Conservation (phyloP, 1,140 invertebrate species). For the Philotrypesis tridentata region DNA sequence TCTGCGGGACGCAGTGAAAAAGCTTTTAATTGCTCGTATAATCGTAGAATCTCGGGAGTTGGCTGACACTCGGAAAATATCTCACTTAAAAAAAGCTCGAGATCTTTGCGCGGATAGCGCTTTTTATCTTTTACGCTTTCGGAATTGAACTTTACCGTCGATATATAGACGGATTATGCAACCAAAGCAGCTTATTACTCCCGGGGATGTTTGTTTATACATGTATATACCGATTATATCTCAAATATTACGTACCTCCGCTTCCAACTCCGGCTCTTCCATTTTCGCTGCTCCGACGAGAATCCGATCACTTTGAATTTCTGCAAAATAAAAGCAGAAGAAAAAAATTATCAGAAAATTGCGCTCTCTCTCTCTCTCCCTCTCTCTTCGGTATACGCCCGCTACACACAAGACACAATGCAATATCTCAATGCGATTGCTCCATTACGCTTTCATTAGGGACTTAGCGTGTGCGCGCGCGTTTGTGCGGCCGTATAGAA, state of each 20-base stretch:
- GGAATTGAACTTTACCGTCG: too few relatives aligned
- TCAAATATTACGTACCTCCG: conserved; percentile 30
- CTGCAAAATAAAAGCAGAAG: conserved; percentile 26
- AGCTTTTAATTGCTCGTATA: neutral
- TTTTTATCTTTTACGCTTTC: too few relatives aligned
- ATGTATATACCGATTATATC: too few relatives aligned
- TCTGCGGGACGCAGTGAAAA: neutral
- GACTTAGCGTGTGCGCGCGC: neutral
- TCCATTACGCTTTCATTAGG: conserved; percentile 31
- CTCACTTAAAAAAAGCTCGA: neutral
- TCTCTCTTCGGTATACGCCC: neutral
- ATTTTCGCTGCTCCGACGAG: conserved; percentile 26
- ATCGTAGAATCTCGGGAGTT: too few relatives aligned
- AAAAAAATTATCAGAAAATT: conserved; percentile 3
- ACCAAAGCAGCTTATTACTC: too few relatives aligned
- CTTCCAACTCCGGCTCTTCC: conserved; percentile 37
- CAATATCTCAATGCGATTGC: conserved; percentile 35
- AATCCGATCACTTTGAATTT: conserved; percentile 38
- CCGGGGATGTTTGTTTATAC: too few relatives aligned
- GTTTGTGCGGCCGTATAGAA: too few relatives aligned
- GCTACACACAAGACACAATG: too few relatives aligned
- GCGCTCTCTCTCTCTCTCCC: too few relatives aligned
- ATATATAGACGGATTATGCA: too few relatives aligned
- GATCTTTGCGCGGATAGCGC: too few relatives aligned
- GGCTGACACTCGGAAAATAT: neutral